Percentiles rank a stretch among this genome's conserved stretches.
phyloP scores from a whole-genome alignment of 1,140 invertebrate species.

The Berghia stephanieae region DNA sequence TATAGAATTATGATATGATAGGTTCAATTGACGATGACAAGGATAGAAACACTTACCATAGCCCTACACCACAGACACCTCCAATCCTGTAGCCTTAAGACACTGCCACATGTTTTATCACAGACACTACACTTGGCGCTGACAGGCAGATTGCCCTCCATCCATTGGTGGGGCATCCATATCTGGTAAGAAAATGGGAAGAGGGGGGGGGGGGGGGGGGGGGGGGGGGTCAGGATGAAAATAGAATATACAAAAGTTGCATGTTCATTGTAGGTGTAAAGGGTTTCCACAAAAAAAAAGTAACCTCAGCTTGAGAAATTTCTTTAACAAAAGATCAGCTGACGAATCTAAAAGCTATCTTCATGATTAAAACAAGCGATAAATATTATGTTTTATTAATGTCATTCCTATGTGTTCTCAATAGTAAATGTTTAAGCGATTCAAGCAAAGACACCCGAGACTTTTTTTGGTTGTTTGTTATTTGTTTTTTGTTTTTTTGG shows the following conservation, averaged over 20 bases:
- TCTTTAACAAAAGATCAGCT: neutral
- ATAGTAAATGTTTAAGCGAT: no score
- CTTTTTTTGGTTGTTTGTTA: no score
- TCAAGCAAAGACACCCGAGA: no score
- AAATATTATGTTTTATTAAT: no score
- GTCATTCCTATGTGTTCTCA: no score
- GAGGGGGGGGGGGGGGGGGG: neutral
- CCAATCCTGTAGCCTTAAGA: slow-evolving; percentile 94
- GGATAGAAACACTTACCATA: no score
- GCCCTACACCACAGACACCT: slow-evolving; percentile 93
- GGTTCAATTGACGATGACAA: no score
- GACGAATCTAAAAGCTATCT: no score
- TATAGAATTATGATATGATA: no score
- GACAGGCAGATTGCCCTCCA: slow-evolving; percentile 95
- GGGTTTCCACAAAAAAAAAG: neutral
- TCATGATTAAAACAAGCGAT: no score
- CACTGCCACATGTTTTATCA: slow-evolving; percentile 96
- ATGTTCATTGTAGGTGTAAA: neutral
- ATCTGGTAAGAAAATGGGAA: slow-evolving; percentile 72
- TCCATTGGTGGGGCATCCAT: slow-evolving; percentile 96
- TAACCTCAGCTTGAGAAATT: neutral
- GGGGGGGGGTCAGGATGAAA: neutral
- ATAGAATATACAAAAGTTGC: neutral
- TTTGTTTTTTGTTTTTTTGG: no score
- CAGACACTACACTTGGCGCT: slow-evolving; percentile 93